Conservation (phyloP, 2,113 vertebrate species). For the Odocoileus virginianus region DNA sequence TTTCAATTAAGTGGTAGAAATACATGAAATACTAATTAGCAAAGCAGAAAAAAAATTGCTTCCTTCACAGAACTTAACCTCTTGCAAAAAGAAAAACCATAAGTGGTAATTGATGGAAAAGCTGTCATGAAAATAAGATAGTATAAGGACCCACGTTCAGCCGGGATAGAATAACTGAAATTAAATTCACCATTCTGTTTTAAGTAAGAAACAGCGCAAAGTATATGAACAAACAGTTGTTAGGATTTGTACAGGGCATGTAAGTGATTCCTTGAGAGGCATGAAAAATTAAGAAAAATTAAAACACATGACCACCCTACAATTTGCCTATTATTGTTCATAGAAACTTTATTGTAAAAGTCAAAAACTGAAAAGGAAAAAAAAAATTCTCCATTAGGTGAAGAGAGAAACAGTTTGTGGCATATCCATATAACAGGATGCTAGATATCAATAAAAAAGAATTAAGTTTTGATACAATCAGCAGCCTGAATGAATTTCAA, state of each 20-base stretch:
- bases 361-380: not conserved
- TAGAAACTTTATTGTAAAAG: not conserved
- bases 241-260: not conserved
- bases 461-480: not conserved
- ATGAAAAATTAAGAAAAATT: not conserved
- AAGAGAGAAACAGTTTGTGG: not conserved
- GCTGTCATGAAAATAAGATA: not conserved
- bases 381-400: not conserved
- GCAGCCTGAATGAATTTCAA: not conserved
- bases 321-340: not conserved
- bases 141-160: not conserved
- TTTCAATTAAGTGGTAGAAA: not conserved
- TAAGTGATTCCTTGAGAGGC: not conserved
- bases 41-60: not conserved
- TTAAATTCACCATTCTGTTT: not conserved
- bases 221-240: not conserved
- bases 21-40: not conserved
- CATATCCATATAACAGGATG: not conserved
- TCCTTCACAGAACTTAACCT: not conserved
- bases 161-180: not conserved
- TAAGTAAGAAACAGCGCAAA: not conserved
- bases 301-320: not conserved
- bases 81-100: not conserved
- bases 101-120: not conserved
- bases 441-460: not conserved